Conservation (phyloP, 2,113 vertebrate species). For the cat (Felis catus) region DNA sequence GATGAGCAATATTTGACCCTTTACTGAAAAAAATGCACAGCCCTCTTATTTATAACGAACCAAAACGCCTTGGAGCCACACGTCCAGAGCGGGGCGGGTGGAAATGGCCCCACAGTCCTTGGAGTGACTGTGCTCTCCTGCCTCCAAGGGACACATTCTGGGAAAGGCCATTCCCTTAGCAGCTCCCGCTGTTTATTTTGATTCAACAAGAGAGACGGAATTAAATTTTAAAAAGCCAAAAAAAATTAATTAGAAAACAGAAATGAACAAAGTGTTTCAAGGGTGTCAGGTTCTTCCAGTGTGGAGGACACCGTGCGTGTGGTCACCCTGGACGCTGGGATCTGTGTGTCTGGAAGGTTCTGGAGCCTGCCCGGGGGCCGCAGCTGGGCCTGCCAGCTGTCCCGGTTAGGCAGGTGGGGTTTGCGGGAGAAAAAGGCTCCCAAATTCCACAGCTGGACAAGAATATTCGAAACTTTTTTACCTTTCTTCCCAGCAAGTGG, state of each 20-base stretch:
- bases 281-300: not conserved
- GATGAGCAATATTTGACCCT: not conserved
- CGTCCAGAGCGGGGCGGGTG: not conserved
- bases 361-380: not conserved
- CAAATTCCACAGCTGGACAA: not conserved
- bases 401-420: not conserved
- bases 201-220: not conserved
- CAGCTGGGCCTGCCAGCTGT: not conserved
- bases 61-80: not conserved
- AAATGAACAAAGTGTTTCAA: not conserved
- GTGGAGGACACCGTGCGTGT: not conserved
- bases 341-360: not conserved
- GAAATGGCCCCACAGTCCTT: too few species aligned
- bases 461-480: not conserved
- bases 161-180: not conserved
- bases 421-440: not conserved
- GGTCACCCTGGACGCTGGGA: rapidly evolving
- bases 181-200: not conserved
- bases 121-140: too few species aligned
- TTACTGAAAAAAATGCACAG: not conserved
- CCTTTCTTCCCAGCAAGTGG: not conserved
- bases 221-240: not conserved
- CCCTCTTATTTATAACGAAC: not conserved
- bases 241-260: not conserved
- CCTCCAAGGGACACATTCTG: rapidly evolving